These are phyloP conservation scores for Micromys minutus DNA, from an alignment of 2,113 vertebrate species.

Conservation along the genomic window DNA sequence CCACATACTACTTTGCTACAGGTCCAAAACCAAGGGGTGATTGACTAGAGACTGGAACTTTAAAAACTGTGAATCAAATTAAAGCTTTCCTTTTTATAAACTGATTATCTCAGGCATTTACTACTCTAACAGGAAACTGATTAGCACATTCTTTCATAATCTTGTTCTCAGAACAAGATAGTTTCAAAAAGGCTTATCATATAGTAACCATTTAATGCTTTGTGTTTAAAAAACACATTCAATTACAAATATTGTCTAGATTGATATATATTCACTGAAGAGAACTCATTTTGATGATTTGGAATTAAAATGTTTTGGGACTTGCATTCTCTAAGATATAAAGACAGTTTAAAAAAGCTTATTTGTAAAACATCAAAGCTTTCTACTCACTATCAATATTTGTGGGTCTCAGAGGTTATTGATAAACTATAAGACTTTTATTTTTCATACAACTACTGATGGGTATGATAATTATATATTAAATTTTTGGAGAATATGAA, in stretches of 20 bases:
- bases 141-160: neutral
- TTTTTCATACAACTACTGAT: constrained; percentile 24
- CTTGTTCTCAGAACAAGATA: neutral
- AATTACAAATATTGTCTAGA: neutral
- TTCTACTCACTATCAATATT: neutral
- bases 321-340: neutral
- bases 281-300: neutral
- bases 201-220: neutral
- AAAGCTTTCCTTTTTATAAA: neutral
- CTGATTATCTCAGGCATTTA: neutral
- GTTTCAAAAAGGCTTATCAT: neutral
- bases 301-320: neutral
- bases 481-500: neutral
- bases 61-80: neutral
- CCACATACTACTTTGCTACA: neutral
- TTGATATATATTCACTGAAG: neutral
- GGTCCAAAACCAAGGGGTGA: neutral
- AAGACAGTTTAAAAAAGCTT: neutral
- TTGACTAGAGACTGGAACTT: neutral
- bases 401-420: neutral
- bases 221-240: constrained; percentile 20
- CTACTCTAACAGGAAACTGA: neutral
- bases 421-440: constrained; percentile 16
- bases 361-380: neutral
- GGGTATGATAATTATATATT: neutral